Evolutionary conservation across 2,888 invertebrate species (phyloP), one percentile per base, ranked within the genome.

Genomic region (Drosophila fulvimacula): DNA sequence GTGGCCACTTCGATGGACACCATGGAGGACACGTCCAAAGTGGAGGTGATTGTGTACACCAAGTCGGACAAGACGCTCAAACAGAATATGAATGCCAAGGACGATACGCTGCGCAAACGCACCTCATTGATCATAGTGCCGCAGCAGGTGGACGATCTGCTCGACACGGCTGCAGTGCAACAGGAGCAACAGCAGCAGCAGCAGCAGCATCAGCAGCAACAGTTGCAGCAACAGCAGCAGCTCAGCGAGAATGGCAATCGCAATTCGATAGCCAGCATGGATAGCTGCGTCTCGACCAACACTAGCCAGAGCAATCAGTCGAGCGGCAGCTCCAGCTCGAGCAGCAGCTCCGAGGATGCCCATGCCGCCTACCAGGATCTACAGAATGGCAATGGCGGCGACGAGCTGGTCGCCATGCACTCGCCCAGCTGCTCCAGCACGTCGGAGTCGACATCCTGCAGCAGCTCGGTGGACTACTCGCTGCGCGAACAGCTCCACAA

Each of bases 51-150:
- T 59, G 92, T 92, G 39, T 85, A 84, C 36, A 92, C 91, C 17
- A 92, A 92, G 65, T 92, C 92, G 58, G 92, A 92, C 34, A 91
- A 93, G 64, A 92, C 92, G 3, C 83, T 92, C 24, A 92, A 92
- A 62, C 92, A 92, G 73, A 92, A 92, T 56, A 92, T 93, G 59
- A 91, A 93, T 76, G 89, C 90, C 79, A 92, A 91, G 87, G 92
- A 92, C 72, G 92, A 93, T 49, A 82, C 91, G 4, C 66, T 91
- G 36, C 81, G 92, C 42, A 93, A 92, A 65, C 92, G 92, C 17
- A 92, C 92, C 56, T 93, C 92, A 17, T 75, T 93, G 34, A 90
- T 91, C 36, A 92, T 92, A 42, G 91, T 92, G 76, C 92, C 92
- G 30, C 92, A 89, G 56, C 87, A 89, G 67, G 81, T 77, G 61